phyloP scores from a whole-genome alignment of 2,113 vertebrate genomes.

The Lates calcarifer region DNA sequence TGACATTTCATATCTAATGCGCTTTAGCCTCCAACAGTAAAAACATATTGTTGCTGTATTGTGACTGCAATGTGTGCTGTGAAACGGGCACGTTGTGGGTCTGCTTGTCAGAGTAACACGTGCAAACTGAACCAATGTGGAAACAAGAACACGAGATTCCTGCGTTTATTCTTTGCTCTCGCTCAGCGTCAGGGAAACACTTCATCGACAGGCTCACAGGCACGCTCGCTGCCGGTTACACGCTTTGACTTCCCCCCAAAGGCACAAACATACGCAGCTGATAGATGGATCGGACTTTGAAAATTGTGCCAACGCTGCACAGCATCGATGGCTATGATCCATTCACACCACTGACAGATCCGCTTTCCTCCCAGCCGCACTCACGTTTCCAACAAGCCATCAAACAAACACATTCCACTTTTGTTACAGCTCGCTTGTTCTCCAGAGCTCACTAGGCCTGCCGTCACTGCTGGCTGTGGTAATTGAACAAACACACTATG shows the following conservation, averaged over 20 bases:
- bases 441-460: slow-evolving; percentile 5
- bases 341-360: slow-evolving; percentile 47
- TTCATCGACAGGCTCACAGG: slow-evolving; percentile 22
- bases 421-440: slow-evolving; percentile 47
- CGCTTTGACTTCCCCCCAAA: slow-evolving; percentile 13
- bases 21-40: neutral
- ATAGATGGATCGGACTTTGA: slow-evolving; percentile 56
- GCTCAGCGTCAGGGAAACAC: slow-evolving; percentile 12
- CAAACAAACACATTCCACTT: slow-evolving; percentile 49
- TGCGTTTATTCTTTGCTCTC: slow-evolving; percentile 4
- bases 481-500: slow-evolving; percentile 34
- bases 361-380: slow-evolving; percentile 22
- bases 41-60: neutral
- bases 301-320: slow-evolving; percentile 51
- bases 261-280: slow-evolving; percentile 20
- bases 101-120: slow-evolving; percentile 29
- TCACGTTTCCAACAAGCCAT: slow-evolving; percentile 41
- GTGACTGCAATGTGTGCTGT: neutral
- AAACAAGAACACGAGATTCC: slow-evolving; percentile 1
- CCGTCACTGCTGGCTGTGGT: neutral
- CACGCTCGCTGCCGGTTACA: neutral
- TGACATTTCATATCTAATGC: neutral
- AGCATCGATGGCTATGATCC: slow-evolving; percentile 51
- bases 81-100: neutral
- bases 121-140: slow-evolving; percentile 6